Percentiles rank a stretch among this genome's conserved stretches.
phyloP scores from a whole-genome alignment of 2,888 invertebrate species.

The Leucania comma region DNA sequence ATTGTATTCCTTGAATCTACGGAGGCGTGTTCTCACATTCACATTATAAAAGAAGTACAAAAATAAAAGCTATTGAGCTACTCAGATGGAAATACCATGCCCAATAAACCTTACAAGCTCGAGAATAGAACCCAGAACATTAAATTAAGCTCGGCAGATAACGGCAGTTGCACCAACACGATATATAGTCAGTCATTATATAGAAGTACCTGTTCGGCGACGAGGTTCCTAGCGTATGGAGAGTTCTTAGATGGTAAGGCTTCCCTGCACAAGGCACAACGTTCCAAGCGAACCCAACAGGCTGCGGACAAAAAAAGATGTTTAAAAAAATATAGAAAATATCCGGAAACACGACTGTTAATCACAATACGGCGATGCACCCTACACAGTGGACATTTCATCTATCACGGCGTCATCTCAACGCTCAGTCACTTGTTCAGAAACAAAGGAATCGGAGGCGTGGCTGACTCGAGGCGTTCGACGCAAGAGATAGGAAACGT shows the following conservation, averaged over 20 bases:
- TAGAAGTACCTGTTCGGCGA: constrained; percentile 83
- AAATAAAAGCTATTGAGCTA: neutral
- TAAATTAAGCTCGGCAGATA: neutral
- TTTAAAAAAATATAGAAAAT: neutral
- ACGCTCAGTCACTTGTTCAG: no score
- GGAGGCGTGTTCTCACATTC: no score
- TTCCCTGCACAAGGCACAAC: constrained; percentile 85
- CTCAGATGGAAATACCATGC: neutral
- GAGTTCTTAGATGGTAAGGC: constrained; percentile 81
- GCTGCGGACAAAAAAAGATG: constrained; percentile 67
- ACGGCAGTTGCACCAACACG: neutral
- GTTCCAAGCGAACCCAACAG: constrained; percentile 83
- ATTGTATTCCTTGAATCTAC: no score
- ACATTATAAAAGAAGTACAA: no score
- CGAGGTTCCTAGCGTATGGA: constrained; percentile 83
- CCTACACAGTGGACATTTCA: no score
- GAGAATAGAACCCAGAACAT: neutral
- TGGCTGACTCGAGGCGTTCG: no score
- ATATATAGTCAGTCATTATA: neutral
- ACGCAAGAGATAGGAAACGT: no score
- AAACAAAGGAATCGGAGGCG: no score
- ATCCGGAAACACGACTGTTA: no score
- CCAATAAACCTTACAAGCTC: neutral
- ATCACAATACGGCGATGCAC: no score
- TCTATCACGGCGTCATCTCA: no score